Percentiles rank a stretch among this genome's conserved stretches.
phyloP scores from a whole-genome alignment of 2,113 vertebrate genomes.

The Heterocephalus glaber region DNA sequence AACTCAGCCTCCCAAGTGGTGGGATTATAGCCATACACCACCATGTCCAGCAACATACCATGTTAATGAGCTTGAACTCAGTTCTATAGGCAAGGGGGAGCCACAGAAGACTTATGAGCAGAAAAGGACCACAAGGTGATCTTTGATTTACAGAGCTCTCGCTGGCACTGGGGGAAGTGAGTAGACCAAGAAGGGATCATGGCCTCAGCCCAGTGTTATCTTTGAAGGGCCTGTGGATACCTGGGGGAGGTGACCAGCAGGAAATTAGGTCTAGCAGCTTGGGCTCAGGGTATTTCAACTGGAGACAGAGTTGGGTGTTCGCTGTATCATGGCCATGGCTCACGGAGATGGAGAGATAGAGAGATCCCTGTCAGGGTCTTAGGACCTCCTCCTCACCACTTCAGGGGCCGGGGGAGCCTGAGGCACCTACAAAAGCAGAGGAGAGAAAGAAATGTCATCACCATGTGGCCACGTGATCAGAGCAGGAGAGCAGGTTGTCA shows the following conservation, averaged over 20 bases:
- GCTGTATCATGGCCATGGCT: fast-evolving
- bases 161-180: background rate
- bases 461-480: constrained; percentile 47
- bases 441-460: constrained; percentile 63
- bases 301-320: background rate
- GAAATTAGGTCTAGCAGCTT: background rate
- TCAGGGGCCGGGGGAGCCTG: background rate
- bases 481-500: constrained; percentile 66
- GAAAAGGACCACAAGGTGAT: background rate
- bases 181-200: background rate
- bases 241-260: background rate
- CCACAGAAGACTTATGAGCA: background rate
- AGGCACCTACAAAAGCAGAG: background rate
- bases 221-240: background rate
- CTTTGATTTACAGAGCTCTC: background rate
- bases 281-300: background rate
- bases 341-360: background rate
- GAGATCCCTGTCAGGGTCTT: background rate
- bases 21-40: background rate
- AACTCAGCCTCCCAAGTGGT: background rate
- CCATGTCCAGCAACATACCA: background rate
- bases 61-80: background rate
- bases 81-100: background rate
- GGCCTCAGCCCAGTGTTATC: background rate
- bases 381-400: background rate